Conservation (phyloP, 2,888 invertebrate genomes). For the Chironomus riparius region DNA sequence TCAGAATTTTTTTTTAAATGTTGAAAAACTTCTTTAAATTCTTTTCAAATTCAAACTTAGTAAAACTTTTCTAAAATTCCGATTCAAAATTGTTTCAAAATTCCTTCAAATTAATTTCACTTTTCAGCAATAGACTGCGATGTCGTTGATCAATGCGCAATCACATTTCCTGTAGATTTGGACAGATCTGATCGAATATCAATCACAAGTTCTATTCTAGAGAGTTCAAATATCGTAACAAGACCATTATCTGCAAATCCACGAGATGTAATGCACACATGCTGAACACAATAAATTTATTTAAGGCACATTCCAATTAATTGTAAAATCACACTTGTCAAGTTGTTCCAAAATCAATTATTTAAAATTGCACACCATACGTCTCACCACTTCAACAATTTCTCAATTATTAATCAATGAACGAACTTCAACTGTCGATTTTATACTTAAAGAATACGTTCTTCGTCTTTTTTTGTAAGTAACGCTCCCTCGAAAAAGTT, state of each 20-base stretch:
- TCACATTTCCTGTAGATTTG: constrained; percentile 24
- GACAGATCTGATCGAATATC: constrained; percentile 24
- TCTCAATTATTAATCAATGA: constrained; percentile 24
- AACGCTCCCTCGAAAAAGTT: constrained; percentile 23
- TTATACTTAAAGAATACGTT: constrained; percentile 22
- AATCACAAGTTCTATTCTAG: background rate
- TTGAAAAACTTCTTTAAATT: background rate
- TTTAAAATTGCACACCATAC: background rate
- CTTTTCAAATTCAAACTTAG: too few species aligned
- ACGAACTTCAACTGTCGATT: constrained; percentile 21
- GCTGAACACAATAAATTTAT: background rate
- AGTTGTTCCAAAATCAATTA: too few species aligned
- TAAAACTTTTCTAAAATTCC: too few species aligned
- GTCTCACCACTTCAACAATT: constrained; percentile 12
- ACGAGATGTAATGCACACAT: constrained; percentile 23
- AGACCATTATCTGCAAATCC: constrained; percentile 26
- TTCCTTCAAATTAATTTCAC: too few species aligned
- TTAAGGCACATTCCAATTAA: background rate
- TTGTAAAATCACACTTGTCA: background rate
- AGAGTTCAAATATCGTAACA: background rate
- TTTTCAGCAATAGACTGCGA: background rate
- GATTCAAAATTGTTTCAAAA: too few species aligned
- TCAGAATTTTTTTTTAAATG: background rate
- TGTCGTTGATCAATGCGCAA: background rate
- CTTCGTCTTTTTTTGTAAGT: constrained; percentile 7